Conservation (phyloP, 2,797 vertebrate species). For the Tapirus indicus region DNA sequence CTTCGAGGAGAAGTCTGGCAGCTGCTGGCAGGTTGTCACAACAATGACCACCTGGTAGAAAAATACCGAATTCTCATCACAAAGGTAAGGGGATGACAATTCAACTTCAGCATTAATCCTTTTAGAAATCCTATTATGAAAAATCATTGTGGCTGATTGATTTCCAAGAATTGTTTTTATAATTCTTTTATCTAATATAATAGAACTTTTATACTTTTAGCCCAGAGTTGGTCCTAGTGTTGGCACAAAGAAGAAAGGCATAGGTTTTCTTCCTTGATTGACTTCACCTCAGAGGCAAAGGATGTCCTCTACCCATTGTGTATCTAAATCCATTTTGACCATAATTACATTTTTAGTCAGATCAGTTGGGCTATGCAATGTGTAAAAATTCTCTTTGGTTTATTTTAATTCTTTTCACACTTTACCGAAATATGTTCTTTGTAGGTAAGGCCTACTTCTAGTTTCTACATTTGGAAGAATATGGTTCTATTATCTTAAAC, state of each 20-base stretch:
- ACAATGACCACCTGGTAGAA: slow-evolving; percentile 98
- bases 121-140: neutral
- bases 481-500: slow-evolving; percentile 2
- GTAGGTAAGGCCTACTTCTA: neutral
- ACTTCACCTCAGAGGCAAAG: neutral
- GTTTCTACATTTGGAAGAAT: slow-evolving; percentile 33
- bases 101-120: neutral
- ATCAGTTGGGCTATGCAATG: neutral
- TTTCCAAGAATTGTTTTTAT: neutral
- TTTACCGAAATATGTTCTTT: slow-evolving; percentile 14
- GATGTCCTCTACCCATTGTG: neutral
- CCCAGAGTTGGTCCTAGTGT: neutral
- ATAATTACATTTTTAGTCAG: neutral
- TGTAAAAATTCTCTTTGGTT: slow-evolving; percentile 21
- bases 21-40: slow-evolving; percentile 97
- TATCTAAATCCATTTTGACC: neutral
- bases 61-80: slow-evolving; percentile 99
- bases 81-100: slow-evolving; percentile 91
- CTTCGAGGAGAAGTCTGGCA: slow-evolving; percentile 99
- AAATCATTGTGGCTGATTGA: neutral
- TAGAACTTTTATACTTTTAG: slow-evolving; percentile 9
- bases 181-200: slow-evolving; percentile 16
- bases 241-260: slow-evolving; percentile 28
- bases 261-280: slow-evolving; percentile 17
- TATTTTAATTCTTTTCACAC: slow-evolving; percentile 24